Conservation (phyloP, 1,140 invertebrate genomes). For the Drosophila ogumai region DNA sequence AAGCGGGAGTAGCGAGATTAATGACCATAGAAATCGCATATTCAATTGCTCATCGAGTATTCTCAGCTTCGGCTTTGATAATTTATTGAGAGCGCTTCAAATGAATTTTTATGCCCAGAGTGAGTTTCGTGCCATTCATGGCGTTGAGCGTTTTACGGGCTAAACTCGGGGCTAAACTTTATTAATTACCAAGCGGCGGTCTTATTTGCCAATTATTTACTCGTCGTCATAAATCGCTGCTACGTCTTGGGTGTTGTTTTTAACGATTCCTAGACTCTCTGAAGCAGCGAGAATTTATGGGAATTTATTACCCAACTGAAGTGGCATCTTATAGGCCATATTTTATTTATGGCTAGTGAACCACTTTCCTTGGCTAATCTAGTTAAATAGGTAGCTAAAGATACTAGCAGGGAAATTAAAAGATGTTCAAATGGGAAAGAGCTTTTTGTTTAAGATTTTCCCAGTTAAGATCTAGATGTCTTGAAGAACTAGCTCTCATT, state of each 20-base stretch:
- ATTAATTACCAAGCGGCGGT: constrained; percentile 68
- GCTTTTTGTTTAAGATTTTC: background rate
- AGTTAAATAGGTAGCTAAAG: background rate
- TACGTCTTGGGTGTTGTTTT: constrained; percentile 9
- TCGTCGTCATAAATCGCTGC: constrained; percentile 36
- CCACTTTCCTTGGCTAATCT: background rate
- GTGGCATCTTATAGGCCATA: constrained; percentile 1
- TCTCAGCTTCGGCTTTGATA: constrained; percentile 71
- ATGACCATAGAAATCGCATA: constrained; percentile 75
- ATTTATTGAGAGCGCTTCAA: constrained; percentile 75
- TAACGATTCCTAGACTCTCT: background rate
- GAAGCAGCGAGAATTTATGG: constrained; percentile 33
- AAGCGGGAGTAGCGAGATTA: constrained; percentile 55
- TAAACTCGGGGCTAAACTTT: constrained; percentile 72
- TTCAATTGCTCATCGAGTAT: constrained; percentile 69
- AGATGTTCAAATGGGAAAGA: no score
- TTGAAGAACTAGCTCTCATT: background rate
- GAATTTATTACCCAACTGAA: constrained; percentile 36
- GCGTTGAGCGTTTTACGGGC: constrained; percentile 59
- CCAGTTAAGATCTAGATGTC: background rate
- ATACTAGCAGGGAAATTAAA: no score
- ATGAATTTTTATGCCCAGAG: constrained; percentile 63
- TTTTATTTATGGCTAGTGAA: constrained; percentile 6
- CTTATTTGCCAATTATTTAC: constrained; percentile 68
- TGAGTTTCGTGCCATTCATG: constrained; percentile 13